Conservation (phyloP, 2,888 invertebrate genomes). For the Drosophila rubida region DNA sequence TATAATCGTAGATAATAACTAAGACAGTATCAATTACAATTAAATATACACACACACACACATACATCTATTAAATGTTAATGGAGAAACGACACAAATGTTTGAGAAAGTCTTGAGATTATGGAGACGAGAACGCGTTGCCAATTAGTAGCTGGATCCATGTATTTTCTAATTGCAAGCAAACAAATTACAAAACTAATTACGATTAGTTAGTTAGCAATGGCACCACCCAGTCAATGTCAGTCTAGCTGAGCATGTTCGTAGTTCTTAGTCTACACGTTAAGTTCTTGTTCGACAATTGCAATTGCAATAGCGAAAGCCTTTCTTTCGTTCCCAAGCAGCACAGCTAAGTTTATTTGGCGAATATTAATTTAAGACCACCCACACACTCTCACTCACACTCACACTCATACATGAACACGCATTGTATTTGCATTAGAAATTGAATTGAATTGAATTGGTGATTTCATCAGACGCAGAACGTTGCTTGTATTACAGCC, state of each 20-base stretch:
- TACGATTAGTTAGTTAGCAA: slow-evolving; percentile 28
- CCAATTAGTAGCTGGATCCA: slow-evolving; percentile 57
- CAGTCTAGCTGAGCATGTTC: slow-evolving; percentile 60
- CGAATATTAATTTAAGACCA: slow-evolving; percentile 72
- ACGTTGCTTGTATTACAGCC: slow-evolving; percentile 27
- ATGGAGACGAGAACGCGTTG: slow-evolving; percentile 60
- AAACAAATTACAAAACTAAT: slow-evolving; percentile 13
- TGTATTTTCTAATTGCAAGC: slow-evolving; percentile 27
- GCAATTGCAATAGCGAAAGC: slow-evolving; percentile 11
- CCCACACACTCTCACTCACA: slow-evolving; percentile 3
- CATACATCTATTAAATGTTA: slow-evolving; percentile 7
- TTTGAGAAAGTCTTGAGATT: slow-evolving; percentile 66
- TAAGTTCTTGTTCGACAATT: slow-evolving; percentile 26
- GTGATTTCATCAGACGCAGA: slow-evolving; percentile 36
- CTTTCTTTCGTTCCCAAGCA: slow-evolving; percentile 36
- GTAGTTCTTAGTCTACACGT: slow-evolving; percentile 50
- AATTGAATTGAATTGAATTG: slow-evolving; percentile 18
- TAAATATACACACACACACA: slow-evolving; percentile 26
- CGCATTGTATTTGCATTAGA: slow-evolving; percentile 8
- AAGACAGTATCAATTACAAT: slow-evolving; percentile 70
- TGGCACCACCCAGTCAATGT: slow-evolving; percentile 56
- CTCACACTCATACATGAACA: slow-evolving; percentile 14
- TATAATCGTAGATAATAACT: slow-evolving; percentile 45
- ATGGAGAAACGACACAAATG: slow-evolving; percentile 36
- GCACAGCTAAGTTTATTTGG: slow-evolving; percentile 58